Evolutionary conservation across 2,888 invertebrate genomes (phyloP), one percentile per base, ranked within the genome.

Genomic region (Molorchus minor): DNA sequence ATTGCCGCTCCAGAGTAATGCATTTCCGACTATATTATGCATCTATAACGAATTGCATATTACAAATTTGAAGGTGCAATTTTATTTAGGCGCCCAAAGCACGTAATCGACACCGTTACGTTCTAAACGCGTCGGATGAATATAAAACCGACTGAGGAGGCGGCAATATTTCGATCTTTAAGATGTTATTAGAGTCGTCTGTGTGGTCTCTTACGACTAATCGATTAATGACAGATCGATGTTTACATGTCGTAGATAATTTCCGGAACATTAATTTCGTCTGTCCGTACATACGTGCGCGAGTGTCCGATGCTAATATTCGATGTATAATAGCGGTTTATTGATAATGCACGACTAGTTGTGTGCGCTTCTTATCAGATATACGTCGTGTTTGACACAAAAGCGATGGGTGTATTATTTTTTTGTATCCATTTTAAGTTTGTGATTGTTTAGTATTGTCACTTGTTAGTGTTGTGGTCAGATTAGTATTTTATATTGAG

Each of bases 41-140:
- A 68, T 73, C 73, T 75, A 72, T 75, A 74, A 72, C 73, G 72
- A 74, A 75, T 74, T 72, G 72, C 73, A 73, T 74, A 75, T 75
- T 75, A 74, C 73, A 74, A 75, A 71, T 75, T 74, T 72, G 72
- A 75, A 52, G 40, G 52, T 52, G 41, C 52, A 8, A 52, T 52
- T 52, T 52, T n/a, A n/a, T n/a, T n/a, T n/a, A n/a, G n/a, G 15
- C 29, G 41, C 21, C 21, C n/a, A n/a, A n/a, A 52, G 52, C 40
- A 29, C 20, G 41, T 29, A 15, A 2, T 41, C 10, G 41, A 40
- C 16, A 19, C 13, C n/a, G 16, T 41, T n/a, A n/a, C 40, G 12
- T 43, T 55, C 57, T 52, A 29, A 41, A 17, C 4, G n/a, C n/a
- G n/a, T n/a, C n/a, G n/a, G n/a, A n/a, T n/a, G n/a, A n/a, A n/a